Base-by-base conservation (phyloP, 2,113 vertebrate genomes). In the Alexandromys fortis region DNA sequence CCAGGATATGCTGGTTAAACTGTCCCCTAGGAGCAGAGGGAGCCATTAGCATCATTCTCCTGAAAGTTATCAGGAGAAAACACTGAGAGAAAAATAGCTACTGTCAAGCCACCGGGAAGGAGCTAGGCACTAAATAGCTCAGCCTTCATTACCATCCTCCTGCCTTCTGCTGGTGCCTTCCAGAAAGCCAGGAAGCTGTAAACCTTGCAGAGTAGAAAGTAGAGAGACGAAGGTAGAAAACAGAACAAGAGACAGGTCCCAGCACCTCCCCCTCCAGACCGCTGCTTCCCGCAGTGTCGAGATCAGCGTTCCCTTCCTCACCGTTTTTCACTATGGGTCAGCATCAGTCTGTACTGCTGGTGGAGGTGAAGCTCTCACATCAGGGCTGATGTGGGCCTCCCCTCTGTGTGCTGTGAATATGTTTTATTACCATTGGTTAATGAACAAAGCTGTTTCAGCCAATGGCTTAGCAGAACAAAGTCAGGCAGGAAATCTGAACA, bases 271-370 rank as follows among this genome's bases (percentile, higher is more conserved):
- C 76, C 28, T 85, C 70, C 77, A 55, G 91, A 95, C 49, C 45
- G 58, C 70, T 95, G 95, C 65, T 82, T 86, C 90, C 91, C 81
- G 75, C 70, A 0, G 67, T 76, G 89, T 76, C 49, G 9, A 12
- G 65, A 68, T 63, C 82, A 73, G 67, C 6, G 7, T 61, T 42
- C 79, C 24, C 22, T 89, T 67, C 90, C 49, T 1, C 10, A 19
- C 72, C 5, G 4, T 14, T 33, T 33, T 17, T 17, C 1, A 2
- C 12, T 35, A 0, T 17, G 11, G 61, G 42, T 26, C 82, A 16
- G 10, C 2, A 35, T 12, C 21, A 17, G 52, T 33, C 61, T 42
- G 9, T 26, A 8, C 0, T 0, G 1, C 30, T 38, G 26, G 7
- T 7, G 10, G 52, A 45, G 52, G 22, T 7, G 26, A 35, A 3